These are phyloP conservation scores for Drosophila azteca DNA, from an alignment of 1,140 invertebrate species.

Conservation along the genomic window DNA sequence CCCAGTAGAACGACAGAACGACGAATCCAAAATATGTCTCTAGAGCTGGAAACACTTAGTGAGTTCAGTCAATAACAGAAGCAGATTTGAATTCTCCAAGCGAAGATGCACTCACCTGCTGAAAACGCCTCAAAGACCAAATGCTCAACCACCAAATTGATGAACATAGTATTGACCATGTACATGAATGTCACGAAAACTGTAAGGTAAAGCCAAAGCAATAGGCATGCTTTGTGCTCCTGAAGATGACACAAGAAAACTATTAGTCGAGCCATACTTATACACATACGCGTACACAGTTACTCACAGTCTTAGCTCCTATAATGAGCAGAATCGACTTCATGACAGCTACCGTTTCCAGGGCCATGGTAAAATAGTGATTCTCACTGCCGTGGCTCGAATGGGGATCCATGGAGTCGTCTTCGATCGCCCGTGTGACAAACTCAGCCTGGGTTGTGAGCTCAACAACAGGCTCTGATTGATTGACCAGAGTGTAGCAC, in stretches of 20 bases:
- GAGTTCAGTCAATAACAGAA: background rate
- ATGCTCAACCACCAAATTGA: background rate
- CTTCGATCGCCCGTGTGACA: background rate
- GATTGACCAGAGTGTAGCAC: background rate
- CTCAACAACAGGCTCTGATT: background rate
- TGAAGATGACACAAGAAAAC: background rate
- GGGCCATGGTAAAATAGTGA: background rate
- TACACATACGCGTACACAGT: too few species aligned
- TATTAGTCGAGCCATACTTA: too few species aligned
- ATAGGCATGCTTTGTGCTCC: conserved; percentile 33
- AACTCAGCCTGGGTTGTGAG: conserved; percentile 3
- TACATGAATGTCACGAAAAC: background rate
- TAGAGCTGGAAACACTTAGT: conserved; percentile 23
- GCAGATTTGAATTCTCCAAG: too few species aligned
- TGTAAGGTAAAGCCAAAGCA: conserved; percentile 38
- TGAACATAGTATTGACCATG: conserved; percentile 11
- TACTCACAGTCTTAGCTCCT: conserved; percentile 43
- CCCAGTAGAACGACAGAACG: conserved; percentile 36
- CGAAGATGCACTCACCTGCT: conserved; percentile 4
- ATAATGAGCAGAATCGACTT: conserved; percentile 18
- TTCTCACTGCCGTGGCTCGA: background rate
- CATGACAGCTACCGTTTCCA: conserved; percentile 10
- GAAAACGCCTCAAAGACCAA: background rate
- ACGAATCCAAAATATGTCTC: conserved; percentile 45
- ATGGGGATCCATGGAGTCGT: background rate